Base-by-base conservation (phyloP, 2,888 invertebrate genomes). In the Hyppa rectilinea region DNA sequence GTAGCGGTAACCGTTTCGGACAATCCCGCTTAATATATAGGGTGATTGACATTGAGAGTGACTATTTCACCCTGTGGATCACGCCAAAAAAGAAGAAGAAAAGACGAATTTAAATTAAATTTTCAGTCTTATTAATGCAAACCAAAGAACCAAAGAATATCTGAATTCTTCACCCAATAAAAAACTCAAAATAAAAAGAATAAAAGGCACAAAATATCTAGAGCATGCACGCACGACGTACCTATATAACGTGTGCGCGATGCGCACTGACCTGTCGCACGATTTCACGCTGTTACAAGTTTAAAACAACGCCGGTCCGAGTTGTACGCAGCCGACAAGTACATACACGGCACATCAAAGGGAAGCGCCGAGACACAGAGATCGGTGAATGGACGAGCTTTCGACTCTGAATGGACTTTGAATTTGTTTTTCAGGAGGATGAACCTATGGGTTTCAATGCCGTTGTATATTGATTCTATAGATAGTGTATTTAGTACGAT, bases 221-320 rank as follows among this genome's bases (percentile, higher is more conserved):
- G 74, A 63, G 55, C 71, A 67, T 65, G 20, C 47, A 64, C 78
- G 81, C 81, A 81, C 59, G 55, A 23, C 58, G 53, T 55, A 36
- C 40, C 20, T 43, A 31, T 59, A 82, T 88, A 91, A 88, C 86
- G 90, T 88, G 88, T 86, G 89, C 89, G 87, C 81, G 80, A 76
- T 82, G 88, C 92, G 89, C 93, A 93, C 87, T 95, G 94, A 94
- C 94, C 94, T 92, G 94, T 91, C 85, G 72, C 83, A 83, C 91
- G 89, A 94, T 94, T 95, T 94, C 92, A 95, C 94, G 94, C 89
- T 88, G 88, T 83, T 86, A 83, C 90, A 91, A 89, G 87, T 90
- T 90, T 91, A 87, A 91, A 91, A 92, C 90, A 90, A 89, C 89
- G 80, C 65, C 76, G 82, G 80, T 61, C 67, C 65, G 77, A 82